Conservation (phyloP, 37 sponge, comb jelly and placozoan genomes). For the Hormiphora californensis region DNA sequence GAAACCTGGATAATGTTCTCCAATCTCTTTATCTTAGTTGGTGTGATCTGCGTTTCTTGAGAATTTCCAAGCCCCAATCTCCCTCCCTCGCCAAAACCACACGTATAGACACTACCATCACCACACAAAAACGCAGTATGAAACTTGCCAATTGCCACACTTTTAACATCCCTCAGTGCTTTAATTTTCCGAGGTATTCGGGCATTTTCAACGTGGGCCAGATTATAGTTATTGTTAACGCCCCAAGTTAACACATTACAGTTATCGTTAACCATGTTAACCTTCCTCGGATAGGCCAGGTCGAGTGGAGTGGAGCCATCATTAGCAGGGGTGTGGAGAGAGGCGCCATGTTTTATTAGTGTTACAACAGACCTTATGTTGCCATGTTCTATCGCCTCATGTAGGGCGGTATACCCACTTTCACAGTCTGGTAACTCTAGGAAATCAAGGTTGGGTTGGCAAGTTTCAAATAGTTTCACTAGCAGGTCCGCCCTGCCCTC, state of each 20-base stretch:
- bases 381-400: conserved; percentile 26
- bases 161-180: not conserved
- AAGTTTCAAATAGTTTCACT: no score
- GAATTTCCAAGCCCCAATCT: conserved; percentile 88
- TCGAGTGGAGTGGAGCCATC: conserved; percentile 40
- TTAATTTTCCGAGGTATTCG: conserved; percentile 19
- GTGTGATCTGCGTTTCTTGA: conserved; percentile 52
- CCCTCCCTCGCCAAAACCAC: conserved; percentile 90
- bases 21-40: not conserved
- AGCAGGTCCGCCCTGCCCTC: not conserved
- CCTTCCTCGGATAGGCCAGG: not conserved
- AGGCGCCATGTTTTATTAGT: not conserved
- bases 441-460: not conserved
- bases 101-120: conserved; percentile 72
- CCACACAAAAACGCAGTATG: conserved; percentile 76
- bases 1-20: conserved; percentile 37
- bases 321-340: not conserved
- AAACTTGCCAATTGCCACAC: conserved; percentile 87
- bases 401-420: not conserved
- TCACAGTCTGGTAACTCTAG: conserved; percentile 15
- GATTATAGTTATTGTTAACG: conserved; percentile 15
- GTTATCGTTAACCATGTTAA: not conserved
- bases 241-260: conserved; percentile 45
- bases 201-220: conserved; percentile 1
- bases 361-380: conserved; percentile 18